Percentiles rank a stretch among this genome's conserved stretches.
Evolutionary conservation across 2,797 vertebrate genomes (phyloP).

Genomic region (Nannoperca australis): DNA sequence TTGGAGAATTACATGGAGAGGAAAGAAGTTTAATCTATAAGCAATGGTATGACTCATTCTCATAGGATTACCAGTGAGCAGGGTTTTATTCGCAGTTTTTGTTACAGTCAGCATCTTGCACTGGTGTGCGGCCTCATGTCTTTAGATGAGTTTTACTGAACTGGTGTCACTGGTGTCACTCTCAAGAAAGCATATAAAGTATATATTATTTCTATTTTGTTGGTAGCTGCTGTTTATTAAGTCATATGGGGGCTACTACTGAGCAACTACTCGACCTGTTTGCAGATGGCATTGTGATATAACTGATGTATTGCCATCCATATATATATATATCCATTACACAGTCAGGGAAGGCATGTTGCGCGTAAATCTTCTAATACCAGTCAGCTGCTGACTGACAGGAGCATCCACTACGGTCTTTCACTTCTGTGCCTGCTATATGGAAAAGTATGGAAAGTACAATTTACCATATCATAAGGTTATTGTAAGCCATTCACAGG

Average conservation of each 20-base stretch:
- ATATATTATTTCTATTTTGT: no score
- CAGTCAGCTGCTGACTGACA: slow-evolving; percentile 28
- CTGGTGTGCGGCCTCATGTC: slow-evolving; percentile 4
- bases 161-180: no score
- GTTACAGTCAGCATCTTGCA: slow-evolving; percentile 20
- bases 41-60: slow-evolving; percentile 38
- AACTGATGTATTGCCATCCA: slow-evolving; percentile 23
- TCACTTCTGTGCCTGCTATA: slow-evolving; percentile 9
- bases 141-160: slow-evolving; percentile 21
- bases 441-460: slow-evolving; percentile 46
- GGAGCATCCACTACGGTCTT: slow-evolving; percentile 23
- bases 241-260: no score
- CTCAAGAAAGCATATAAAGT: no score
- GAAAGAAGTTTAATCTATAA: slow-evolving; percentile 40
- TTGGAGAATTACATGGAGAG: slow-evolving; percentile 29
- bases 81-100: slow-evolving; percentile 19
- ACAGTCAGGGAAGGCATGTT: slow-evolving; percentile 8
- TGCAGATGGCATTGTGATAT: slow-evolving; percentile 4
- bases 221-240: background rate
- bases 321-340: no score
- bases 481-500: slow-evolving; percentile 66
- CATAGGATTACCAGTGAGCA: slow-evolving; percentile 24
- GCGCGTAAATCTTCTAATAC: slow-evolving; percentile 25
- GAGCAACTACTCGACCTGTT: background rate
- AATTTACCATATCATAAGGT: slow-evolving; percentile 70